Evolutionary conservation across 2,113 vertebrate species (phyloP).

Genomic region (Merops nubicus): DNA sequence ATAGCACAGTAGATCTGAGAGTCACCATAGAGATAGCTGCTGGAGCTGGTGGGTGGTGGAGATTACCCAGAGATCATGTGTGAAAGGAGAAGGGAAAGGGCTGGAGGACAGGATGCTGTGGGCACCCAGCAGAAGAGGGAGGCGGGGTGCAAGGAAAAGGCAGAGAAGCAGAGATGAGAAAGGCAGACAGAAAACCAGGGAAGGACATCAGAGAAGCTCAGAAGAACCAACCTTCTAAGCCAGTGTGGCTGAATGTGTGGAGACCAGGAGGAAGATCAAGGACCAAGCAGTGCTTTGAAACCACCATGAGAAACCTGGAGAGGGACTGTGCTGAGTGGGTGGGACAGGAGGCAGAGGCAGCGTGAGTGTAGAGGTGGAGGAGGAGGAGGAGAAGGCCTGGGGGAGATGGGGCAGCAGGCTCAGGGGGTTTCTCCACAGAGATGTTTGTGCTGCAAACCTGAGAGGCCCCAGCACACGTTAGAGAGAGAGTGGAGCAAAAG

Average conservation of each 20-base stretch:
- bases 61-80: background rate
- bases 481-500: background rate
- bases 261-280: background rate
- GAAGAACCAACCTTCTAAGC: background rate
- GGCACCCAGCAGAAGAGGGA: background rate
- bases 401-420: background rate
- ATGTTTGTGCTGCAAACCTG: background rate
- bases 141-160: background rate
- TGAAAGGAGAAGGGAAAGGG: background rate
- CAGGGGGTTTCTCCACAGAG: background rate
- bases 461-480: background rate
- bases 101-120: background rate
- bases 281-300: background rate
- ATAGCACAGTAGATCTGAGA: background rate
- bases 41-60: background rate
- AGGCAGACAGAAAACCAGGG: background rate
- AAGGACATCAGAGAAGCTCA: background rate
- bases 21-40: conserved; percentile 31
- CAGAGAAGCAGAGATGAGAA: background rate
- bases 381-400: background rate
- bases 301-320: background rate
- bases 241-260: background rate
- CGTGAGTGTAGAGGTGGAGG: background rate
- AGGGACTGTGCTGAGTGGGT: background rate
- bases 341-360: background rate